A percentile compares a stretch with the other conserved stretches of the same genome.
These are phyloP conservation scores for Oncorhynchus keta DNA, from an alignment of 2,113 vertebrate species.

Conservation along the genomic window DNA sequence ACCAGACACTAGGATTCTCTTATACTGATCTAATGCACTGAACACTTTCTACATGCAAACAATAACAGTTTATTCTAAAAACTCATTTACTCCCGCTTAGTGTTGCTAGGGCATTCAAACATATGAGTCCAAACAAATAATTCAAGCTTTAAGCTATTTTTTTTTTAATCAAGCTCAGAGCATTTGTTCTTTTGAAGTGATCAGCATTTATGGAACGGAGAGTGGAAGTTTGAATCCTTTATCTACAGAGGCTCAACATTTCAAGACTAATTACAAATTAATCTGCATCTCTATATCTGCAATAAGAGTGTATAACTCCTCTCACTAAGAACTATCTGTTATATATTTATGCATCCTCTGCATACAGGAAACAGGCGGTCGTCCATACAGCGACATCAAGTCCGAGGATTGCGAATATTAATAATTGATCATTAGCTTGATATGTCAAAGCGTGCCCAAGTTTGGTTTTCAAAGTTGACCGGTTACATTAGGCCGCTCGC, in stretches of 20 bases:
- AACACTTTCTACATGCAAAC: constrained; percentile 59
- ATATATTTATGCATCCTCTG: constrained; percentile 73
- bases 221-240: constrained; percentile 76
- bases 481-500: constrained; percentile 55
- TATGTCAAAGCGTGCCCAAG: constrained; percentile 61
- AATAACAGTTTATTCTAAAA: constrained; percentile 70
- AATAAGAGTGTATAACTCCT: constrained; percentile 74
- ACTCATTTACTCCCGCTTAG: constrained; percentile 74
- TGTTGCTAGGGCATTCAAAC: constrained; percentile 71
- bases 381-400: constrained; percentile 70
- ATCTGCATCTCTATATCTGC: constrained; percentile 81
- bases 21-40: constrained; percentile 57
- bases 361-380: constrained; percentile 14
- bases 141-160: constrained; percentile 81
- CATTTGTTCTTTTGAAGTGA: constrained; percentile 78
- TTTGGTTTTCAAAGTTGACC: constrained; percentile 63
- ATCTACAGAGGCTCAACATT: constrained; percentile 82
- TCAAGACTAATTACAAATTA: constrained; percentile 86
- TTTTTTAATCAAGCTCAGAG: constrained; percentile 62
- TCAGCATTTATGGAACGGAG: constrained; percentile 72
- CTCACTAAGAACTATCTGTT: constrained; percentile 74
- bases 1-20: constrained; percentile 45
- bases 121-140: constrained; percentile 79
- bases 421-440: constrained; percentile 79
- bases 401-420: constrained; percentile 73